Base-by-base conservation (phyloP, 2,113 vertebrate species). In the Ageneiosus marmoratus region DNA sequence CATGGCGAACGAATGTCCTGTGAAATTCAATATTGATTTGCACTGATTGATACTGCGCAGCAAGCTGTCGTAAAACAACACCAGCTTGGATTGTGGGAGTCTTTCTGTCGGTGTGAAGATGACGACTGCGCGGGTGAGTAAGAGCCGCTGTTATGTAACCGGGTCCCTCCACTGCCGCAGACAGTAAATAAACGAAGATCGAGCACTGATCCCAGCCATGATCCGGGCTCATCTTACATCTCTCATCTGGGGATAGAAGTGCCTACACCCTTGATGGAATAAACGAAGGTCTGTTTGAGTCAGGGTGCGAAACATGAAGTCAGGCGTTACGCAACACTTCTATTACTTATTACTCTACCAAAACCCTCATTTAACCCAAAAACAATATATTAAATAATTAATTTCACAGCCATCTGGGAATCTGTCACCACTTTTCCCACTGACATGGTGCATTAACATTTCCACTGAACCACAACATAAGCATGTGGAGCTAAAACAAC, bases 171-270 rank as follows among this genome's bases (percentile, higher is more conserved):
- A 41, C 55, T 41, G 41, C 55, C 34, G 77, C 58, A 79, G 77
- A 79, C 80, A 37, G 69, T 82, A 82, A 82, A 82, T 62, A 82
- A 82, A 82, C 55, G 18, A 46, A 74, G 55, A 74, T 62, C 27
- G 20, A 29, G 20, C 41, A 8, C 51, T 48, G 41, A 62, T 62
- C 63, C 51, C 48, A 4, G 22, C 48, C 13, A 6, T 80, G 51
- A 80, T 80, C 69, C 55, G 18, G 34, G 34, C n/a, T 73, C 32
- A 55, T 48, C 69, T 82, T 48, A 34, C 80, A 16, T 18, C 80
- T 41, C 69, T 82, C n/a, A 74, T 74, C 37, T 82, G 37, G 53
- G 55, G 16, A 72, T 34, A 12, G 44, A 62, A 29, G 56, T 20
- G 55, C 51, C 80, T 56, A 74, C 55, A 62, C 44, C 22, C 69